These are phyloP conservation scores for Megalopta genalis DNA, from an alignment of 1,140 invertebrate genomes.

Conservation along the genomic window DNA sequence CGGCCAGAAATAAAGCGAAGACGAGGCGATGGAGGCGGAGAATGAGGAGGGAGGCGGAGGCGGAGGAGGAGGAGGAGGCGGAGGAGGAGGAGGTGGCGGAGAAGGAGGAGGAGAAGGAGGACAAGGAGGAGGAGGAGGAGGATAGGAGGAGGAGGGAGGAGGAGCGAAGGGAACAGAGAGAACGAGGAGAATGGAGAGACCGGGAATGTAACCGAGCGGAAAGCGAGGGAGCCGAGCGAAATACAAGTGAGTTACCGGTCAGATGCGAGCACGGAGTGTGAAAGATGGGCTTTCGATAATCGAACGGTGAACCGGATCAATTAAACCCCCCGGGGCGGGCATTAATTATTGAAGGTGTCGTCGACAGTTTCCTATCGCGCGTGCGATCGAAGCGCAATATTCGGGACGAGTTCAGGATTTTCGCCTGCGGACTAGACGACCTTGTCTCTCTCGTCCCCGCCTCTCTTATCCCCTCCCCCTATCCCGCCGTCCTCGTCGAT, in stretches of 20 bases:
- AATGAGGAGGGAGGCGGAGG: background rate
- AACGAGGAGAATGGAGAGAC: no score
- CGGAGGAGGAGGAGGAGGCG: background rate
- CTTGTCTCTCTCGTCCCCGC: background rate
- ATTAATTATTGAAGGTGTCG: slow-evolving; percentile 66
- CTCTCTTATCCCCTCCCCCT: no score
- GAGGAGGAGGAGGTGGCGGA: background rate
- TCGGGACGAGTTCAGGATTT: slow-evolving; percentile 57
- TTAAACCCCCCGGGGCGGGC: slow-evolving; percentile 58
- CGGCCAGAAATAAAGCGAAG: no score
- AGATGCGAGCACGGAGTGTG: slow-evolving; percentile 42
- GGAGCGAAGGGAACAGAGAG: background rate
- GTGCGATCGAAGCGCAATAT: slow-evolving; percentile 56
- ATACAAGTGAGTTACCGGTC: slow-evolving; percentile 10
- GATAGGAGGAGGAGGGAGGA: background rate
- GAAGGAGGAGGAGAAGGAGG: background rate
- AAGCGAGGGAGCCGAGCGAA: slow-evolving; percentile 20
- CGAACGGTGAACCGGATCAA: slow-evolving; percentile 65
- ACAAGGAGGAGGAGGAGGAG: no score
- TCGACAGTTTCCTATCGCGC: slow-evolving; percentile 62
- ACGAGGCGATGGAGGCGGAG: no score
- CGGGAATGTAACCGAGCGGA: slow-evolving; percentile 23
- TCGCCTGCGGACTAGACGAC: slow-evolving; percentile 23
- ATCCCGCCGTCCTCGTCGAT: no score
- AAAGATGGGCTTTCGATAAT: slow-evolving; percentile 67